Percentiles rank a stretch among this genome's conserved stretches.
Evolutionary conservation across 2,888 invertebrate genomes (phyloP).

Genomic region (Acronicta psi): DNA sequence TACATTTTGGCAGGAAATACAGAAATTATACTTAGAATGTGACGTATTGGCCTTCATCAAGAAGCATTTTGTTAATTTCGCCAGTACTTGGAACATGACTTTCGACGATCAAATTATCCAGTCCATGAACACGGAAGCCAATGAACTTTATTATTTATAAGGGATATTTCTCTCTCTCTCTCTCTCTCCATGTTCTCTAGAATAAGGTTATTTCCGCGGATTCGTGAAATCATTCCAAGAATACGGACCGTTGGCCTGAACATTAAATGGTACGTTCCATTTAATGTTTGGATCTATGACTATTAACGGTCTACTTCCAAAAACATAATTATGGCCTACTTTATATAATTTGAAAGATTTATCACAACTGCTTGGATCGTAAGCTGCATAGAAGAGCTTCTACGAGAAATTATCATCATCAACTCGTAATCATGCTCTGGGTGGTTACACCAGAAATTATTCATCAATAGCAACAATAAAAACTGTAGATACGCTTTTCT

Average conservation of each 20-base stretch:
- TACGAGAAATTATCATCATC: too few relatives aligned
- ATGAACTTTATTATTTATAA: constrained; percentile 46
- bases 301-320: not conserved
- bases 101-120: constrained; percentile 43
- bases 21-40: constrained; percentile 26
- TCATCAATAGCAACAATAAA: too few relatives aligned
- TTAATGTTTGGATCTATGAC: constrained; percentile 15
- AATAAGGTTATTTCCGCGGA: constrained; percentile 70
- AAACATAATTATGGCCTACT: not conserved
- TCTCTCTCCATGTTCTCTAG: constrained; percentile 19
- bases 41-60: constrained; percentile 28
- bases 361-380: too few relatives aligned
- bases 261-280: constrained; percentile 11
- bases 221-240: constrained; percentile 64
- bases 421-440: too few relatives aligned
- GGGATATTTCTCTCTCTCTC: constrained; percentile 25
- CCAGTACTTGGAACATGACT: constrained; percentile 38
- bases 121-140: constrained; percentile 58
- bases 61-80: constrained; percentile 19
- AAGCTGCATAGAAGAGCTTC: too few relatives aligned
- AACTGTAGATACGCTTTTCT: too few relatives aligned
- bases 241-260: constrained; percentile 61
- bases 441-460: too few relatives aligned
- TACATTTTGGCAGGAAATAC: constrained; percentile 31
- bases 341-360: too few relatives aligned